A percentile compares a stretch with the other conserved stretches of the same genome.
phyloP scores from a whole-genome alignment of 2,113 vertebrate species.

The Caracal caracal region DNA sequence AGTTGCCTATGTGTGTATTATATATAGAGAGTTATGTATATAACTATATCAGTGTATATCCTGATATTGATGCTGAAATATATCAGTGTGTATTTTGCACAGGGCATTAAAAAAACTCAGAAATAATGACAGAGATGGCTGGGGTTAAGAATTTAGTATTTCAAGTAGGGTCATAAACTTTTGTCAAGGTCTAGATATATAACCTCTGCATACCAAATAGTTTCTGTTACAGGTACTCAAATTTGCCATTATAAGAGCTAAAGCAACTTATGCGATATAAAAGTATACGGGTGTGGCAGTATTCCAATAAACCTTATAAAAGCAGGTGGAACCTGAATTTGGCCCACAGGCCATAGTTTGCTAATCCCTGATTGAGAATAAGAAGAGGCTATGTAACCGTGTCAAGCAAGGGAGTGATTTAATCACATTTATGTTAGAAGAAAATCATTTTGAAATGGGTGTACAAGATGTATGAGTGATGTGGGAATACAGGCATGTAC shows the following conservation, averaged over 20 bases:
- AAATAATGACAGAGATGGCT: rapidly evolving
- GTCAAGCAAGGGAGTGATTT: background rate
- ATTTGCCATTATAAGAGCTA: background rate
- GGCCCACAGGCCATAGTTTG: background rate
- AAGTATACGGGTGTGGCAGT: background rate
- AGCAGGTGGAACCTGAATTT: rapidly evolving
- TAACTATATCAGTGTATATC: background rate
- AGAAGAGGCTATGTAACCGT: rapidly evolving
- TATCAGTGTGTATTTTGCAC: background rate
- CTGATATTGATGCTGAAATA: background rate
- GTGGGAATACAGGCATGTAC: background rate
- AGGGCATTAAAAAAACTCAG: background rate
- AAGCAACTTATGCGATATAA: rapidly evolving
- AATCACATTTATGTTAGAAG: background rate
- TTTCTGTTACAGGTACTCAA: background rate
- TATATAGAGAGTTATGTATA: background rate
- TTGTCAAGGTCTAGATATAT: background rate
- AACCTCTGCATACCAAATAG: background rate
- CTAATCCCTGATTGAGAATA: background rate
- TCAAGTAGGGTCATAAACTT: background rate
- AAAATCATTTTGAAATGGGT: background rate
- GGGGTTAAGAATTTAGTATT: background rate
- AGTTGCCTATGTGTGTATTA: background rate
- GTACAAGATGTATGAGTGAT: background rate
- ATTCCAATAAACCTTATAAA: background rate